Percentiles rank a stretch among this genome's conserved stretches.
phyloP scores from a whole-genome alignment of 1,140 invertebrate genomes.

The Hesperophylax magnus region DNA sequence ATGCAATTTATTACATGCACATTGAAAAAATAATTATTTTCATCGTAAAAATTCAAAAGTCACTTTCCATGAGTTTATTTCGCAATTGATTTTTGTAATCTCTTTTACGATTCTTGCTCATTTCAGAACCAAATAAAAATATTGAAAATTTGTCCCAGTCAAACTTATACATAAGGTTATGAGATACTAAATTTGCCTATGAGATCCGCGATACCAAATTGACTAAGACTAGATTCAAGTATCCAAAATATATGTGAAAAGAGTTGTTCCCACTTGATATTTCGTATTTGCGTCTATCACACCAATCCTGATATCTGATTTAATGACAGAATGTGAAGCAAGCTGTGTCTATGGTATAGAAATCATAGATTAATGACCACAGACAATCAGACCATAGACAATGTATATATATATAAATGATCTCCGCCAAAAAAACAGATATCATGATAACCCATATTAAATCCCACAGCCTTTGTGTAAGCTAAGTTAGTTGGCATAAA shows the following conservation, averaged over 20 bases:
- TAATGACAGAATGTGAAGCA: not conserved
- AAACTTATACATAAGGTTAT: not conserved
- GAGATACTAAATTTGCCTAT: constrained; percentile 6
- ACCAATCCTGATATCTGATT: constrained; percentile 24
- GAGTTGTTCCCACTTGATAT: constrained; percentile 46
- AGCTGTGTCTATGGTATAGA: too few relatives aligned
- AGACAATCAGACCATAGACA: too few relatives aligned
- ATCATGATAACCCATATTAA: not conserved
- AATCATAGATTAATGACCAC: too few relatives aligned
- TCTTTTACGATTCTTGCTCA: not conserved
- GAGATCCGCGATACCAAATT: constrained; percentile 1
- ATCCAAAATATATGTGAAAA: constrained; percentile 44
- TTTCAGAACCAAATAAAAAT: not conserved
- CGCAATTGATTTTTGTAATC: not conserved
- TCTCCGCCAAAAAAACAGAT: not conserved
- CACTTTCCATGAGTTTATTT: not conserved
- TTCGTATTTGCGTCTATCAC: not conserved
- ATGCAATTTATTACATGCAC: not conserved
- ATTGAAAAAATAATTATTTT: not conserved
- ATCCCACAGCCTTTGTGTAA: constrained; percentile 12
- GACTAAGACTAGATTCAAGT: constrained; percentile 8
- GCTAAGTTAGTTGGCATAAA: constrained; percentile 6
- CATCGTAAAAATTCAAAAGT: not conserved
- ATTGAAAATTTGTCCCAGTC: constrained; percentile 26
- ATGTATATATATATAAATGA: too few relatives aligned